Percentiles rank a stretch among this genome's conserved stretches.
These are phyloP conservation scores for Cossypha heuglini DNA, from an alignment of 2,797 vertebrate species.

Conservation along the genomic window DNA sequence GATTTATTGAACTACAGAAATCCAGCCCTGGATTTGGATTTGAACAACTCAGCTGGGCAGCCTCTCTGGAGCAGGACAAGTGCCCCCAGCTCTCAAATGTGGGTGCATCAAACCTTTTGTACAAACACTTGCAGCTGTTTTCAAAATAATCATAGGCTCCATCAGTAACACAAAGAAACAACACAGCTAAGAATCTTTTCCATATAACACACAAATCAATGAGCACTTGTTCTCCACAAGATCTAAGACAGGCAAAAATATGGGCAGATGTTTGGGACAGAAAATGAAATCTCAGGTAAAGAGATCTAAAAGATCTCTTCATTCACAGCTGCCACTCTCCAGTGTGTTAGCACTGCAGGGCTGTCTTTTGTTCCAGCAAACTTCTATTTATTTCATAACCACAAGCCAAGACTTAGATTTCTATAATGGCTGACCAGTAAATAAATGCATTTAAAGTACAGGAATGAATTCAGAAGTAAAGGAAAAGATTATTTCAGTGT, in stretches of 20 bases:
- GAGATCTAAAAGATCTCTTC: not conserved
- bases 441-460: not conserved
- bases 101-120: accelerated
- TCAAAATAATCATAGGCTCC: not conserved
- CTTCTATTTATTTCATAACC: not conserved
- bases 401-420: not conserved
- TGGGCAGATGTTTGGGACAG: not conserved
- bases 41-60: not conserved
- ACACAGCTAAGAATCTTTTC: not conserved
- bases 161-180: not conserved
- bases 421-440: not conserved
- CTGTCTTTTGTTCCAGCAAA: not conserved
- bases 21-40: not conserved
- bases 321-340: not conserved
- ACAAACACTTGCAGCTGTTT: not conserved
- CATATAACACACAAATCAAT: not conserved
- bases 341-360: too few species aligned
- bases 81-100: accelerated
- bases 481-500: not conserved
- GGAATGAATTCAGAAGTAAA: not conserved
- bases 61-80: not conserved
- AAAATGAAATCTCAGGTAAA: not conserved
- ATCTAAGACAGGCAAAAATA: not conserved
- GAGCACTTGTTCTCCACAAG: not conserved
- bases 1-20: not conserved